A percentile compares a stretch with the other conserved stretches of the same genome.
Conservation (phyloP, 2,888 invertebrate species). For the Julus scanicus region DNA sequence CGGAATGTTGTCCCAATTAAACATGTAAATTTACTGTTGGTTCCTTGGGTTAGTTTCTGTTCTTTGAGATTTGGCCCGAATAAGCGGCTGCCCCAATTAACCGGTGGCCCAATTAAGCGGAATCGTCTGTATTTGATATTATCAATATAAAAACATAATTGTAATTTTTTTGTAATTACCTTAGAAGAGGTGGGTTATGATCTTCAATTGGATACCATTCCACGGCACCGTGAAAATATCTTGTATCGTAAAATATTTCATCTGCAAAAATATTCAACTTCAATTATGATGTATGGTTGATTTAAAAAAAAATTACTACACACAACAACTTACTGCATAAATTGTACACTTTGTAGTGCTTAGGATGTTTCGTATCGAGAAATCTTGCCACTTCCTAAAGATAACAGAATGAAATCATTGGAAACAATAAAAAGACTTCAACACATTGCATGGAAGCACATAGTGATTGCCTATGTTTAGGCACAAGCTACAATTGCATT, state of each 20-base stretch:
- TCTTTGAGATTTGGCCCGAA: no score
- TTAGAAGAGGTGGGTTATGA: slow-evolving; percentile 69
- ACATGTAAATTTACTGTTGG: no score
- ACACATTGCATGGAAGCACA: neutral
- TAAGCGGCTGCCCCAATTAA: no score
- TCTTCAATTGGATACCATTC: slow-evolving; percentile 68
- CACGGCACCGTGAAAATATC: slow-evolving; percentile 66
- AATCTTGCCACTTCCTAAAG: slow-evolving; percentile 69
- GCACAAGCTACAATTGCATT: neutral
- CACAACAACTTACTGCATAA: slow-evolving; percentile 67
- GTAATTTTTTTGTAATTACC: slow-evolving; percentile 63
- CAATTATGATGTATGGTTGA: neutral
- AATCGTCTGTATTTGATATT: no score
- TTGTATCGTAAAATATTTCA: slow-evolving; percentile 68
- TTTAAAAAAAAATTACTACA: slow-evolving; percentile 45
- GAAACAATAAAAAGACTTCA: neutral
- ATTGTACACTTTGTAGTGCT: slow-evolving; percentile 69
- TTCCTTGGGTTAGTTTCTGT: no score
- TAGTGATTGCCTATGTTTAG: slow-evolving; percentile 28
- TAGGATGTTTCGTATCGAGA: slow-evolving; percentile 67
- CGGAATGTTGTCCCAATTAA: no score
- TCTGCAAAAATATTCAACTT: slow-evolving; percentile 62
- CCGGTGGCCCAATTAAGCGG: no score
- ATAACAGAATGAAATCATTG: slow-evolving; percentile 8
- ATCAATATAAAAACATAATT: no score